Percentiles rank a stretch among this genome's conserved stretches.
phyloP scores from a whole-genome alignment of 2,888 invertebrate species.

The Synanthedon tipuliformis region DNA sequence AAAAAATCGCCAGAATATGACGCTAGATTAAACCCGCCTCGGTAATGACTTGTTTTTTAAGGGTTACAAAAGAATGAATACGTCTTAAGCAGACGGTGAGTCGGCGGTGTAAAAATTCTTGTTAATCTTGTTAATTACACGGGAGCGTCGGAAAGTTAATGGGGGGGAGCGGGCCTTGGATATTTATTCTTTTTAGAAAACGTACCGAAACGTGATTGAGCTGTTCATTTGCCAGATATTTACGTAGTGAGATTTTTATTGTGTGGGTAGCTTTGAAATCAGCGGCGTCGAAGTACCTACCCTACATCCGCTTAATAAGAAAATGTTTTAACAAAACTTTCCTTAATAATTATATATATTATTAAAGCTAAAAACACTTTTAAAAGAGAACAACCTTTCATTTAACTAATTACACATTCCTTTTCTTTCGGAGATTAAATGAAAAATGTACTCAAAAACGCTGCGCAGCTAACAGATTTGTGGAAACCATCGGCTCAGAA shows the following conservation, averaged over 20 bases:
- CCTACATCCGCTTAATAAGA: not conserved
- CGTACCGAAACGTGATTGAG: conserved; percentile 24
- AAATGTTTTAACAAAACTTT: not conserved
- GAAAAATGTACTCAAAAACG: conserved; percentile 5
- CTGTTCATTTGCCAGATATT: conserved; percentile 11
- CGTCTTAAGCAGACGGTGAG: conserved; percentile 59
- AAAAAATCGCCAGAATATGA: conserved; percentile 48
- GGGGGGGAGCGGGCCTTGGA: conserved; percentile 27
- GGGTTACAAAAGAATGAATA: conserved; percentile 65
- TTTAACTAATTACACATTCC: conserved; percentile 24
- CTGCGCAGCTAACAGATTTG: conserved; percentile 10
- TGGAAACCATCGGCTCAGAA: conserved; percentile 5
- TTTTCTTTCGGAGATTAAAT: conserved; percentile 7
- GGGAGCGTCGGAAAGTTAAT: conserved; percentile 36
- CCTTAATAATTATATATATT: not conserved
- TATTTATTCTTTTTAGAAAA: conserved; percentile 5
- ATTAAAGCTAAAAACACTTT: conserved; percentile 3
- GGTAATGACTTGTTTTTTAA: conserved; percentile 69
- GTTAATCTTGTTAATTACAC: conserved; percentile 52
- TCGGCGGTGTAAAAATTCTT: conserved; percentile 34
- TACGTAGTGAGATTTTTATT: conserved; percentile 2
- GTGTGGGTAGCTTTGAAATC: not conserved
- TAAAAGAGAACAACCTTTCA: conserved; percentile 8
- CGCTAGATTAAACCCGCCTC: conserved; percentile 60
- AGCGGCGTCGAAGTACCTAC: no score